Evolutionary conservation across 2,797 vertebrate genomes (phyloP).

Genomic region (Urophycis tenuis): DNA sequence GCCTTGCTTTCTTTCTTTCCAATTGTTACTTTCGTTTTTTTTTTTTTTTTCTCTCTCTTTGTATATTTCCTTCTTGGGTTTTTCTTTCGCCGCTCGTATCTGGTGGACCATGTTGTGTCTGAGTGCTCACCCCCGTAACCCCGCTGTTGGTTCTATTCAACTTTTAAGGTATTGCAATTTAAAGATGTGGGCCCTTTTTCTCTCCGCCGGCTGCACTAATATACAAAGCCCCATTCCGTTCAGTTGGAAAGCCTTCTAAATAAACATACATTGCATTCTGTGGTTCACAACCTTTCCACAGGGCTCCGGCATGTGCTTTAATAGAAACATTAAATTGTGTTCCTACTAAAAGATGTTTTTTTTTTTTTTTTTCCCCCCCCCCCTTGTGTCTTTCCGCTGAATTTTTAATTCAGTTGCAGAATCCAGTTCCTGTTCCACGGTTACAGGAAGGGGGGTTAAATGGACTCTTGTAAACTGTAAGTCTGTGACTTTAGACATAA

Average conservation of each 20-base stretch:
- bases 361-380: too few relatives aligned
- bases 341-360: slow-evolving; percentile 39
- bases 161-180: slow-evolving; percentile 50
- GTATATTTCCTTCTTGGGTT: slow-evolving; percentile 8
- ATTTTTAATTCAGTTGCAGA: slow-evolving; percentile 54
- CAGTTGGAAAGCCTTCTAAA: slow-evolving; percentile 59
- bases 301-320: slow-evolving; percentile 54
- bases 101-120: slow-evolving; percentile 1
- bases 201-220: slow-evolving; percentile 40
- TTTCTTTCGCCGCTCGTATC: neutral
- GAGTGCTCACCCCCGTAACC: slow-evolving; percentile 39
- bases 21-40: neutral
- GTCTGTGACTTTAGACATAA: slow-evolving; percentile 60
- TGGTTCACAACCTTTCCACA: slow-evolving; percentile 61
- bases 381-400: slow-evolving; percentile 42
- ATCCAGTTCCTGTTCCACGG: slow-evolving; percentile 36
- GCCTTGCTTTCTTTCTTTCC: slow-evolving; percentile 4
- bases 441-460: slow-evolving; percentile 43
- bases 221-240: slow-evolving; percentile 39
- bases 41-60: slow-evolving; percentile 14
- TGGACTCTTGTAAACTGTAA: slow-evolving; percentile 53
- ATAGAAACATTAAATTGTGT: slow-evolving; percentile 61
- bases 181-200: slow-evolving; percentile 34
- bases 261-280: slow-evolving; percentile 67
- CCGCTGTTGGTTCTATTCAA: slow-evolving; percentile 27